Conservation (phyloP, 2,113 vertebrate species). For the Camelus bactrianus region DNA sequence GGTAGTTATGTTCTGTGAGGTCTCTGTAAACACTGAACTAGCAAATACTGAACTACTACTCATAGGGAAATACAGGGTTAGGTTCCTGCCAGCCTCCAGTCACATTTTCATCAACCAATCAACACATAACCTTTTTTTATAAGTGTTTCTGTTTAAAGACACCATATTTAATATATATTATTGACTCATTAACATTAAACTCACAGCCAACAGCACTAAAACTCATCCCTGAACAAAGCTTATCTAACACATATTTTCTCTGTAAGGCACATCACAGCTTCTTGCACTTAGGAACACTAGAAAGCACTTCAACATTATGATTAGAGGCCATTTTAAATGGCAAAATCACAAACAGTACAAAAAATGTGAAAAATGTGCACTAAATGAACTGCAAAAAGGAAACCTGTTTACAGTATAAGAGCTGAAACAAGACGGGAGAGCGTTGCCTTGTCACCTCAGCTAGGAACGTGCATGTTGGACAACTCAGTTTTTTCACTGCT, state of each 20-base stretch:
- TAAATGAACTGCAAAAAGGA: conserved; percentile 1
- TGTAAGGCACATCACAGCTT: background rate
- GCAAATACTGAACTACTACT: conserved; percentile 9
- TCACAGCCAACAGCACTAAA: background rate
- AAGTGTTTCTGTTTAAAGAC: background rate
- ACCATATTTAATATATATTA: background rate
- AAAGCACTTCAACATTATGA: background rate
- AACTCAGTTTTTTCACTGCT: background rate
- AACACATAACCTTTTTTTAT: background rate
- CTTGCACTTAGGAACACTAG: background rate
- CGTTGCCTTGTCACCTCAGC: background rate
- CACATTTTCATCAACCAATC: background rate
- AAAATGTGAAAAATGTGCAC: background rate
- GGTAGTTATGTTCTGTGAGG: background rate
- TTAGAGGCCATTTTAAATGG: background rate
- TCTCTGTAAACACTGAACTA: background rate
- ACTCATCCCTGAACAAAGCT: background rate
- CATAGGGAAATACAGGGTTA: background rate
- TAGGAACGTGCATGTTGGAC: background rate
- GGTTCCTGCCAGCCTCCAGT: background rate
- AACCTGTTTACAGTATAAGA: background rate
- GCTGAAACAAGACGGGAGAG: background rate
- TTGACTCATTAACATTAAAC: conserved; percentile 5
- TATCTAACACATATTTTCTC: conserved; percentile 23
- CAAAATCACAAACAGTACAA: background rate